Base-by-base conservation (phyloP, 1,140 invertebrate genomes). In the Megalonaias nervosa region DNA sequence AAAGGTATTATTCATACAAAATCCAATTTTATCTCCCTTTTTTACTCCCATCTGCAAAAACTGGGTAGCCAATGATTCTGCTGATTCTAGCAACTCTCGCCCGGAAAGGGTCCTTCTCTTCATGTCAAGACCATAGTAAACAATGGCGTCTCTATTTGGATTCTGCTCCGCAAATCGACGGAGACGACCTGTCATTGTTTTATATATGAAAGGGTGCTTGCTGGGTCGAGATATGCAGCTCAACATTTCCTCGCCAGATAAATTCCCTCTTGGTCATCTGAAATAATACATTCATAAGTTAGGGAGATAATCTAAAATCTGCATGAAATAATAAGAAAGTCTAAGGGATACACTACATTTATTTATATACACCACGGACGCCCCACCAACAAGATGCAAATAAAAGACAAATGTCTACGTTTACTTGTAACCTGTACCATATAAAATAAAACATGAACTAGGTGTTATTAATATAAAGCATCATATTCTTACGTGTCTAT, bases 101-200 rank as follows among this genome's bases (percentile, higher is more conserved):
- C 23, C 75, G 64, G 19, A 69, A 59, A 13, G 71, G 15, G 38
- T 0, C 4, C 2, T 17, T 48, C 75, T 69, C 15, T 59, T 16
- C 12, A 55, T 4, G 2, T 77, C 21, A 3, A 17, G n/a, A 38
- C 56, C 59, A 60, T 77, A 77, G 26, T 67, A 77, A 21, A 77
- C 69, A 67, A 77, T 71, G 23, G 75, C 75, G 59, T 71, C 69
- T 48, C 69, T 57, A 23, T 65, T 17, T 12, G 75, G 75, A 21
- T 67, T 64, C 16, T 65, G 62, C 38, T 65, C 23, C 17, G 75
- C 75, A 13, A 77, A 56, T 19, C 38, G 12, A 11, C 56, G 60
- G 14, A 77, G 58, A 26, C 61, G 26, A 17, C 67, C 75, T 15
- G 69, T 26, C 58, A 77, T 31, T 38, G 75, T 70, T 56, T 67